These are phyloP conservation scores for Enteromius paludinosus DNA, from an alignment of 2,797 vertebrate species.

Conservation along the genomic window DNA sequence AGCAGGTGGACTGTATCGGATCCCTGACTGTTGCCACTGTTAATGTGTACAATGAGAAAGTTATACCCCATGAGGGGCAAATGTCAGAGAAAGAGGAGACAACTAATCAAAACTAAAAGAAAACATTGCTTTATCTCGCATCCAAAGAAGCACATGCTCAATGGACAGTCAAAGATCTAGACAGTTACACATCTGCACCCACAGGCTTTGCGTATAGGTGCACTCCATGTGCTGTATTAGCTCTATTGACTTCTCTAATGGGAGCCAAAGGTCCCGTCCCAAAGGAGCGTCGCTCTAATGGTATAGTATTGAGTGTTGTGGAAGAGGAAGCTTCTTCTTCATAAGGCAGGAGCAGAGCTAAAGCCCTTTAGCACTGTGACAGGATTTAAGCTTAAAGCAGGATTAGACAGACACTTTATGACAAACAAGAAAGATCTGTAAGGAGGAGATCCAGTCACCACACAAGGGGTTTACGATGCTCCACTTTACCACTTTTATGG, in stretches of 20 bases:
- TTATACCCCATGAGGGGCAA: constrained; percentile 33
- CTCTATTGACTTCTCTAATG: constrained; percentile 81
- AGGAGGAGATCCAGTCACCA: constrained; percentile 31
- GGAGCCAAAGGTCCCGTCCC: constrained; percentile 79
- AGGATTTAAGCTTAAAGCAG: constrained; percentile 33
- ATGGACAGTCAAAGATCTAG: not conserved
- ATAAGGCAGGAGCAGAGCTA: constrained; percentile 19
- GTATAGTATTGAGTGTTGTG: constrained; percentile 82
- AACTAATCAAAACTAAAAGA: constrained; percentile 16
- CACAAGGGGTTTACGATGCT: not conserved
- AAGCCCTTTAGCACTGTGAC: constrained; percentile 48
- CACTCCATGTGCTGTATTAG: constrained; percentile 72
- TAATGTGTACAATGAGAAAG: constrained; percentile 42
- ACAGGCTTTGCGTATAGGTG: constrained; percentile 24
- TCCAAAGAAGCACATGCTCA: not conserved
- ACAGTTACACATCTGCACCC: constrained; percentile 6
- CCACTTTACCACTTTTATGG: not conserved
- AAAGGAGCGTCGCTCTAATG: constrained; percentile 74
- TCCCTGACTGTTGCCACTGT: constrained; percentile 14
- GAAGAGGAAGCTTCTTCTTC: constrained; percentile 72
- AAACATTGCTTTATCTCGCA: not conserved
- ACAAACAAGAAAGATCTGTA: constrained; percentile 37
- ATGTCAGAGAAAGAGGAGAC: constrained; percentile 16
- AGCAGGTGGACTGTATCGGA: constrained; percentile 24
- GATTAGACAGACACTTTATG: constrained; percentile 34